Evolutionary conservation across 2,113 vertebrate species (phyloP).

Genomic region (Grantiella picta): DNA sequence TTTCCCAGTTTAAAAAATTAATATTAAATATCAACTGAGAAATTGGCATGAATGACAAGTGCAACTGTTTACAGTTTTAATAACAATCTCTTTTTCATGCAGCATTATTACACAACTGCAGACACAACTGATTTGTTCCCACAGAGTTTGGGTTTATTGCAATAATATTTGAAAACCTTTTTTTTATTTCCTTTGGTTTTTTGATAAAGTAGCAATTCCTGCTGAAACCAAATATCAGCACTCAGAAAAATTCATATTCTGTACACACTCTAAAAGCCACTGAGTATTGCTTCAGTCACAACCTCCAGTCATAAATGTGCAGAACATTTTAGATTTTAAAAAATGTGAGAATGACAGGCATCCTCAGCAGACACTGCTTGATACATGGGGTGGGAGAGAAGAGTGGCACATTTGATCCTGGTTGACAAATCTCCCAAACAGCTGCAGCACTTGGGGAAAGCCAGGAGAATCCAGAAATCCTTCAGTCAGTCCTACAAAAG

Average conservation of each 20-base stretch:
- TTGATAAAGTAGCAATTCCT: not conserved
- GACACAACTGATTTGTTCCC: not conserved
- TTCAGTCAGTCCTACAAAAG: not conserved
- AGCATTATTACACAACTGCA: not conserved
- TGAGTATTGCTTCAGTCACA: not conserved
- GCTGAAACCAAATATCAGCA: not conserved
- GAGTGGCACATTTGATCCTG: not conserved
- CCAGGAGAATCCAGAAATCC: not conserved
- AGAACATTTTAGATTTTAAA: not conserved
- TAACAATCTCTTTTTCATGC: not conserved
- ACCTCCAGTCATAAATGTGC: not conserved
- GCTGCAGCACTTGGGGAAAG: not conserved
- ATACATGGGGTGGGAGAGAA: not conserved
- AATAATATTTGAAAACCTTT: not conserved
- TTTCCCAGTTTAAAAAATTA: not conserved
- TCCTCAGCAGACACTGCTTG: not conserved
- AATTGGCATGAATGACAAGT: not conserved
- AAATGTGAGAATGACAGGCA: not conserved
- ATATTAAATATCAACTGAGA: not conserved
- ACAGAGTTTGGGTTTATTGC: not conserved
- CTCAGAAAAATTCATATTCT: not conserved
- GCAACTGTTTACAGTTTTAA: not conserved
- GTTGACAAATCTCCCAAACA: not conserved
- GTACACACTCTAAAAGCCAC: not conserved
- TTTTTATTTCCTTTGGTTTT: not conserved